Percentiles rank a stretch among this genome's conserved stretches.
These are phyloP conservation scores for Drosophila athabasca DNA, from an alignment of 1,140 invertebrate genomes.

Conservation along the genomic window DNA sequence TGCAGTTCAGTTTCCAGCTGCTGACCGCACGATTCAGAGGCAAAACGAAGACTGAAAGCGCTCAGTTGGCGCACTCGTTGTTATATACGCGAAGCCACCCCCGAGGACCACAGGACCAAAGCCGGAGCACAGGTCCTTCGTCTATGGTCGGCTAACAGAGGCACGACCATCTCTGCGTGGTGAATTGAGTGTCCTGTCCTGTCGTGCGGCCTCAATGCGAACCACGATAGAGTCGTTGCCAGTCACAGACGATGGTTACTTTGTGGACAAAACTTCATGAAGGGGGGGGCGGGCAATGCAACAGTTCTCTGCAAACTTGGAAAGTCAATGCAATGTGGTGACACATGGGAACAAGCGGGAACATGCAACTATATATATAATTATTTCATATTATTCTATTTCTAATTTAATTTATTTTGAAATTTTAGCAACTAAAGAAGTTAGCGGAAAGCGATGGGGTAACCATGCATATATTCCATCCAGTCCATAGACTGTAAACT, in stretches of 20 bases:
- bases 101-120: neutral
- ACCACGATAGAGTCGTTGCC: slow-evolving; percentile 30
- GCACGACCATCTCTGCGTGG: neutral
- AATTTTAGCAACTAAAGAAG: too few relatives aligned
- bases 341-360: too few relatives aligned
- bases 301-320: slow-evolving; percentile 45
- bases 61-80: slow-evolving; percentile 75
- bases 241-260: slow-evolving; percentile 27
- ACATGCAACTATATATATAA: too few relatives aligned
- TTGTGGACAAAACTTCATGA: neutral
- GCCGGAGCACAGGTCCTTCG: neutral
- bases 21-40: slow-evolving; percentile 79
- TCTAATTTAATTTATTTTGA: too few relatives aligned
- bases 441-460: too few relatives aligned
- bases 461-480: too few relatives aligned
- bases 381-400: too few relatives aligned
- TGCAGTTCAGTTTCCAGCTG: slow-evolving; percentile 47
- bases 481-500: too few relatives aligned
- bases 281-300: slow-evolving; percentile 25
- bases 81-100: slow-evolving; percentile 60
- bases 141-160: neutral
- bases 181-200: neutral
- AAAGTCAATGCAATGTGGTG: neutral
- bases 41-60: slow-evolving; percentile 79
- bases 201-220: slow-evolving; percentile 7